phyloP scores from a whole-genome alignment of 2,888 invertebrate species.

The Tubulanus polymorphus region DNA sequence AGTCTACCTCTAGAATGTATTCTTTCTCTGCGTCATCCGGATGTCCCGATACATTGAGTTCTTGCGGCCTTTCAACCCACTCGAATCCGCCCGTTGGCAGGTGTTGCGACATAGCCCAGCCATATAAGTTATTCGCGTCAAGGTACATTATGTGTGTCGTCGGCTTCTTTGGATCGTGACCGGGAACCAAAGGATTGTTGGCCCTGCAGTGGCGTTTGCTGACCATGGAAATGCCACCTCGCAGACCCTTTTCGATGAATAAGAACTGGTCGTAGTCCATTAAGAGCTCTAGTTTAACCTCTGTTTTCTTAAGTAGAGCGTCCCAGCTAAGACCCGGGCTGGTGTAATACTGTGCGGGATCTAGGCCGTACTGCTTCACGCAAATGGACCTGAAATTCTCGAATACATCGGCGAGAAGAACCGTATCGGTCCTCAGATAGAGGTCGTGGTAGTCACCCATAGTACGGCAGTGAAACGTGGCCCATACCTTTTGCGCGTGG shows the following conservation, averaged over 20 bases:
- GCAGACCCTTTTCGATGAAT: conserved; percentile 21
- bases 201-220: conserved; percentile 32
- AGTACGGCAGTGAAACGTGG: conserved; percentile 23
- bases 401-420: conserved; percentile 40
- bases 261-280: conserved; percentile 30
- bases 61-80: conserved; percentile 18
- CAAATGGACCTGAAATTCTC: conserved; percentile 34
- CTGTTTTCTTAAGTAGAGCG: conserved; percentile 31
- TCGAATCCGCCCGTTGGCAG: conserved; percentile 30
- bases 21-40: conserved; percentile 18
- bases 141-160: conserved; percentile 23
- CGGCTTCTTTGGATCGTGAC: conserved; percentile 19
- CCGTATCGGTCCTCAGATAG: conserved; percentile 28
- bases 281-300: conserved; percentile 28
- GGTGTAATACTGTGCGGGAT: conserved; percentile 31
- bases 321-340: conserved; percentile 38
- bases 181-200: conserved; percentile 28
- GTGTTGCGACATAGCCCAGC: conserved; percentile 34
- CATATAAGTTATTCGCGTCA: conserved; percentile 32
- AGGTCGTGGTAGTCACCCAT: conserved; percentile 30
- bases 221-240: conserved; percentile 22
- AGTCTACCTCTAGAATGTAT: conserved; percentile 53
- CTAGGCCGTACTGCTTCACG: conserved; percentile 27
- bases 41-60: neutral
- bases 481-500: conserved; percentile 18